Conservation (phyloP, 2,888 invertebrate genomes). For the Lobophora halterata region DNA sequence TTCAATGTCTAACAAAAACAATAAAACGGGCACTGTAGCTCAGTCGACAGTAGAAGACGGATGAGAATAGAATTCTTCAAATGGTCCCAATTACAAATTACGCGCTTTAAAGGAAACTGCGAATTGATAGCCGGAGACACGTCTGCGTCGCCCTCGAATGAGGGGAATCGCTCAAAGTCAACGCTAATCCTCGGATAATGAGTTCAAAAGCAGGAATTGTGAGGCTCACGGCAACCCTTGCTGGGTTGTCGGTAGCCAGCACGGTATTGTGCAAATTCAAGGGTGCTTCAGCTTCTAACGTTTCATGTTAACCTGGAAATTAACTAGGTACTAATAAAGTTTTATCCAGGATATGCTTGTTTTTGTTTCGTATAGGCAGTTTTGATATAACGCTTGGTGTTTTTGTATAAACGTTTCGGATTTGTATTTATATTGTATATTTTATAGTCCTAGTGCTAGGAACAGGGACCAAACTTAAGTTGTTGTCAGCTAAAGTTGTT, state of each 20-base stretch:
- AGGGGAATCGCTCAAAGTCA: slow-evolving; percentile 71
- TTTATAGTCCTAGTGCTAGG: too few species aligned
- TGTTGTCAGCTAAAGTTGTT: too few species aligned
- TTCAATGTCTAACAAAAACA: slow-evolving; percentile 7
- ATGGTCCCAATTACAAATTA: slow-evolving; percentile 27
- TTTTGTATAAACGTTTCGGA: background rate
- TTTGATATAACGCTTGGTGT: slow-evolving; percentile 1
- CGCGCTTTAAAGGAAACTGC: slow-evolving; percentile 24
- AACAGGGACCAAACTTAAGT: too few species aligned
- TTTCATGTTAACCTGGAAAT: slow-evolving; percentile 17
- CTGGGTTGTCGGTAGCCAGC: slow-evolving; percentile 12
- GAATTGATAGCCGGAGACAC: slow-evolving; percentile 56
- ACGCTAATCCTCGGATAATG: slow-evolving; percentile 70
- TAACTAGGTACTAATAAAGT: slow-evolving; percentile 22
- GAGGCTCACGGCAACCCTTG: slow-evolving; percentile 38
- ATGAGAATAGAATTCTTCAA: slow-evolving; percentile 14
- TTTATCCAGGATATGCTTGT: slow-evolving; percentile 9
- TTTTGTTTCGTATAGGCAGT: slow-evolving; percentile 6
- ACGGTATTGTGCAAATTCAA: slow-evolving; percentile 14
- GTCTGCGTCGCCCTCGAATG: slow-evolving; percentile 50
- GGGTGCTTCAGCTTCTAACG: slow-evolving; percentile 8
- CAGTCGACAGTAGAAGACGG: slow-evolving; percentile 10
- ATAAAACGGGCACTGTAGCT: background rate
- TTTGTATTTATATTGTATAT: too few species aligned
- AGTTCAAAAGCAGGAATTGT: slow-evolving; percentile 71